Percentiles rank a stretch among this genome's conserved stretches.
Conservation (phyloP, 2,888 invertebrate species). For the Eremobia ochroleuca region DNA sequence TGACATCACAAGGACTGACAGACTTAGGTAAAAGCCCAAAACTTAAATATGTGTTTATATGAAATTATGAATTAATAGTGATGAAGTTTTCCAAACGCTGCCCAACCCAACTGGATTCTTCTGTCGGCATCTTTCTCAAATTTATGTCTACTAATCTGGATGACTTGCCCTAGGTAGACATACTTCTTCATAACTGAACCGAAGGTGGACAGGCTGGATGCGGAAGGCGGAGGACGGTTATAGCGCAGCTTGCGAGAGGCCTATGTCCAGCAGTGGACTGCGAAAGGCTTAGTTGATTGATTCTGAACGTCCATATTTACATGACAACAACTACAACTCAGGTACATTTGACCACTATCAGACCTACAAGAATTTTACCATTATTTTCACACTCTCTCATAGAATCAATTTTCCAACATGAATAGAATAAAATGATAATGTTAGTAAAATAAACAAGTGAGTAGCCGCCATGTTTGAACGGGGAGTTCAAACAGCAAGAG, state of each 20-base stretch:
- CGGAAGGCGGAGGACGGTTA: not conserved
- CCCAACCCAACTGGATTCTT: not conserved
- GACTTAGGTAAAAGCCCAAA: not conserved
- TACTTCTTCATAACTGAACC: not conserved
- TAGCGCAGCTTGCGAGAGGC: not conserved
- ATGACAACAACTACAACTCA: not conserved
- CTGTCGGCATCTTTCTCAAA: not conserved
- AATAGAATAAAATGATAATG: constrained; percentile 16
- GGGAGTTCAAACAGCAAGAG: constrained; percentile 31
- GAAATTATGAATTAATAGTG: not conserved
- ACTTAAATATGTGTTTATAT: not conserved
- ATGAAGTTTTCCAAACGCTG: not conserved
- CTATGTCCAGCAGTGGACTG: not conserved
- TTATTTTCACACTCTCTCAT: not conserved
- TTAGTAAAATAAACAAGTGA: constrained; percentile 23
- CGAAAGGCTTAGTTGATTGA: not conserved
- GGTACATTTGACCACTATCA: not conserved
- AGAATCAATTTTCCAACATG: not conserved
- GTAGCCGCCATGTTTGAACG: constrained; percentile 53
- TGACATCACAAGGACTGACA: not conserved
- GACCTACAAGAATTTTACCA: not conserved
- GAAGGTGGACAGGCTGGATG: not conserved
- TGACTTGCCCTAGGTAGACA: not conserved
- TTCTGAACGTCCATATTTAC: not conserved
- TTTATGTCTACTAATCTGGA: not conserved